phyloP scores from a whole-genome alignment of 2,888 invertebrate genomes.

The Drosophila phalerata region DNA sequence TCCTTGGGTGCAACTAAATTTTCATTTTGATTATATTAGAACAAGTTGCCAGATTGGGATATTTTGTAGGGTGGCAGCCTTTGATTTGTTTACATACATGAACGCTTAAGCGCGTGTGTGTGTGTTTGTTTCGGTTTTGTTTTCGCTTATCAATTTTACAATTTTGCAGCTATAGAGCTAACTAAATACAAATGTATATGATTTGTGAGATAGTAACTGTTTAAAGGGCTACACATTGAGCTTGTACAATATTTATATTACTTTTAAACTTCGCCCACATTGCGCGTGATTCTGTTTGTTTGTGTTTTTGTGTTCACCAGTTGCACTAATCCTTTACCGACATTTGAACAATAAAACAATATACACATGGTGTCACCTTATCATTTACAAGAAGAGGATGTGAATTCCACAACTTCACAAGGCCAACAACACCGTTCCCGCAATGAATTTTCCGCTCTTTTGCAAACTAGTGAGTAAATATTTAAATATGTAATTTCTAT shows the following conservation, averaged over 20 bases:
- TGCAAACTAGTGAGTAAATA: slow-evolving; percentile 70
- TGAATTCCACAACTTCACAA: slow-evolving; percentile 17
- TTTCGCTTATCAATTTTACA: slow-evolving; percentile 32
- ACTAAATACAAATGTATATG: not conserved
- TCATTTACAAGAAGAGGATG: slow-evolving; percentile 51
- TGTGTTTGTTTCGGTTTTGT: slow-evolving; percentile 26
- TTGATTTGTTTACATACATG: not conserved
- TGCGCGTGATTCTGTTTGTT: slow-evolving; percentile 14
- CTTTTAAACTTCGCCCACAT: not conserved
- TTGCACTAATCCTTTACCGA: slow-evolving; percentile 11
- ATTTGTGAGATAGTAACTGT: slow-evolving; percentile 15
- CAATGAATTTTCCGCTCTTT: slow-evolving; percentile 66
- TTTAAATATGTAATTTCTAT: slow-evolving; percentile 3
- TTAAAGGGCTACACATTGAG: slow-evolving; percentile 4
- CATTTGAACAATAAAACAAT: slow-evolving; percentile 3
- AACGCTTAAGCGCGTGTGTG: not conserved
- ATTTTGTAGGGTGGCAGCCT: too few relatives aligned
- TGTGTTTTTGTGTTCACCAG: slow-evolving; percentile 21
- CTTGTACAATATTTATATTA: slow-evolving; percentile 10
- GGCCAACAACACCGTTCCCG: slow-evolving; percentile 44
- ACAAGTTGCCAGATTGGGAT: not conserved
- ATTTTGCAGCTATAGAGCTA: slow-evolving; percentile 9
- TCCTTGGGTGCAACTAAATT: too few relatives aligned
- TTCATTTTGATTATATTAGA: too few relatives aligned
- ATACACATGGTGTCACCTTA: slow-evolving; percentile 57